Base-by-base conservation (phyloP, 2,113 vertebrate species). In the Scomber colias region DNA sequence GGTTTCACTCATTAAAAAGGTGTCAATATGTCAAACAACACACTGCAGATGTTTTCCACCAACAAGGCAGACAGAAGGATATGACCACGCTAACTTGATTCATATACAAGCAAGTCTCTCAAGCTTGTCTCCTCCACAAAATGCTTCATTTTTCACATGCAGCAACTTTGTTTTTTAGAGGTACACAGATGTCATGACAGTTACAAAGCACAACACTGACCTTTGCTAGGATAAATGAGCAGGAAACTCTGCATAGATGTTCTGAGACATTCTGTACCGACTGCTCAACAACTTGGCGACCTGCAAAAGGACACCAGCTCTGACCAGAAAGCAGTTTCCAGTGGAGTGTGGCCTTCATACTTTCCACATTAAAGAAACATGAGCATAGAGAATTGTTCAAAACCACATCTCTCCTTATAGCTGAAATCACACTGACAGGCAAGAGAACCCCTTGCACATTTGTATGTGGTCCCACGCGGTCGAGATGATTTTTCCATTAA, bases 311-410 rank as follows among this genome's bases (percentile, higher is more conserved):
- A 56, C 77, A 77, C 82, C 81, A 35, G 68, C 11, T 46, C 56
- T 64, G 75, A 80, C 85, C 82, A 82, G 85, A 87, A 55, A 65
- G 67, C 57, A 72, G 49, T 90, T 91, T 91, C 89, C 86, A 91
- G 68, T 44, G 53, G 44, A 67, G 54, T 62, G 61, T 57, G 48
- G 48, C 70, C 55, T 65, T 90, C 84, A 81, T 79, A 82, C 63
- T 86, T 91, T 91, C 87, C 90, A 84, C 74, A 83, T 88, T 81
- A 82, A 77, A 76, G 74, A 73, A 76, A 86, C 76, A 75, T 21
- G 62, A 83, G 61, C 79, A 50, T 10, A 6, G 15, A 66, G 44
- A 77, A 76, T 31, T 8, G 48, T 82, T 79, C 61, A 79, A 68
- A 67, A 59, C 54, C 64, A 19, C 61, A 48, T 75, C 72, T 77